Base-by-base conservation (phyloP, 2,797 vertebrate species). In the Todus mexicanus region DNA sequence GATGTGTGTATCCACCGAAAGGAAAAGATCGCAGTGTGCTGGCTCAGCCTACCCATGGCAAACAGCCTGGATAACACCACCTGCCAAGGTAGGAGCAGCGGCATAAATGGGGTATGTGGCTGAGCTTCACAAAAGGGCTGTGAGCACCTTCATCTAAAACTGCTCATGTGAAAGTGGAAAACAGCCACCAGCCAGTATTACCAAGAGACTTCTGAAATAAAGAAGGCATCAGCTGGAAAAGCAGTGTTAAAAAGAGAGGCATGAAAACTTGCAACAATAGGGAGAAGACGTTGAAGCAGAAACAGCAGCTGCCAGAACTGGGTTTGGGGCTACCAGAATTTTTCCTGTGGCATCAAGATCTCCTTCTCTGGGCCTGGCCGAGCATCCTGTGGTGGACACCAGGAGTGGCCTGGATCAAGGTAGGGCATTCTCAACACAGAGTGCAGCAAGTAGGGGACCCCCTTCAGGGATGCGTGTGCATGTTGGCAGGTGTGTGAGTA, bases 391-490 rank as follows among this genome's bases (percentile, higher is more conserved):
- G 42, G 29, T 23, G 19, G 45, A 37, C 26, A 20, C 37, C 26
- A 20, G 65, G 43, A 74, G 42, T 4, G 68, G 66, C 42, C 70
- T 35, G 19, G 20, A 18, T 11, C 68, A 57, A 63, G 70, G 64
- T 2, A 27, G 63, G 51, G 47, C 51, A 7, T 37, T 37, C 48
- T 23, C 27, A 56, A 43, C 7, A 27, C 19, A 64, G 51, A 31
- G 20, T 4, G 7, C 31, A 71, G 51, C 37, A n/a, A 27, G 47
- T 2, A 16, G 25, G 27, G 37, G 8, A 38, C 10, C 5, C 12
- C 0, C 9, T 3, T 2, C 0, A 0, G 5, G 6, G 7, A 2
- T 33, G 6, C 3, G 20, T n/a, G 51, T 31, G 19, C 15, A 4
- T 33, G 17, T 22, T 42, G 50, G 71, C 37, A 6, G 6, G 11